phyloP scores from a whole-genome alignment of 2,888 invertebrate genomes.

The Aproaerema taeniolella region DNA sequence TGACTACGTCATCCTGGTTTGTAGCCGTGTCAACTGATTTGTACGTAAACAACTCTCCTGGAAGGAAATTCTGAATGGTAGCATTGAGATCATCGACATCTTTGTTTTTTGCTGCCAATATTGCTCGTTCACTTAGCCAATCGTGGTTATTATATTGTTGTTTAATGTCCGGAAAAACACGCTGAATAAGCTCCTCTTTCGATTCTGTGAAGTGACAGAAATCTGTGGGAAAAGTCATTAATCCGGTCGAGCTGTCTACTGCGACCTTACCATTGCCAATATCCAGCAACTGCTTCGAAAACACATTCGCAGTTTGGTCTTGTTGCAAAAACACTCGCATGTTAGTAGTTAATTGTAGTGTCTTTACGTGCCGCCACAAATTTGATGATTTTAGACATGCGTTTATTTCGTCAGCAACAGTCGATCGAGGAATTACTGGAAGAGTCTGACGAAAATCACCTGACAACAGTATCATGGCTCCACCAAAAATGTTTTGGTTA shows the following conservation, averaged over 20 bases:
- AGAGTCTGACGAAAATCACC: too few relatives aligned
- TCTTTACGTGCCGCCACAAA: constrained; percentile 26
- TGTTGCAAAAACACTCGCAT: constrained; percentile 17
- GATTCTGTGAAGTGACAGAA: constrained; percentile 19
- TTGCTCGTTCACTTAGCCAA: constrained; percentile 31
- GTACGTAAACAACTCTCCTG: constrained; percentile 26
- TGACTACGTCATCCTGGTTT: constrained; percentile 21
- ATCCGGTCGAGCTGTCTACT: constrained; percentile 24
- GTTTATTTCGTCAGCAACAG: constrained; percentile 25
- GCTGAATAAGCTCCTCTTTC: constrained; percentile 25
- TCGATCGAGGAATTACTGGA: too few relatives aligned
- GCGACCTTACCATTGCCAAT: constrained; percentile 24
- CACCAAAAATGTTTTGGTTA: constrained; percentile 25
- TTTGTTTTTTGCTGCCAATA: constrained; percentile 29
- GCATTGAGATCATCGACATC: constrained; percentile 22
- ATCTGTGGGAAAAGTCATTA: constrained; percentile 24
- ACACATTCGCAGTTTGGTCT: constrained; percentile 24
- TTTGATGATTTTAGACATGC: constrained; percentile 28
- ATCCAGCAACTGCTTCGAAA: constrained; percentile 26
- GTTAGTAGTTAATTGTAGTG: constrained; percentile 27
- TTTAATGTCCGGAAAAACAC: constrained; percentile 25
- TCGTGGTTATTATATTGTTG: constrained; percentile 24
- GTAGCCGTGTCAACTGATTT: constrained; percentile 26
- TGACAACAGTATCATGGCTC: too few relatives aligned
- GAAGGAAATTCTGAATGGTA: constrained; percentile 24